These are phyloP conservation scores for Coelinius sp. DNA, from an alignment of 2,888 invertebrate genomes.

Conservation along the genomic window DNA sequence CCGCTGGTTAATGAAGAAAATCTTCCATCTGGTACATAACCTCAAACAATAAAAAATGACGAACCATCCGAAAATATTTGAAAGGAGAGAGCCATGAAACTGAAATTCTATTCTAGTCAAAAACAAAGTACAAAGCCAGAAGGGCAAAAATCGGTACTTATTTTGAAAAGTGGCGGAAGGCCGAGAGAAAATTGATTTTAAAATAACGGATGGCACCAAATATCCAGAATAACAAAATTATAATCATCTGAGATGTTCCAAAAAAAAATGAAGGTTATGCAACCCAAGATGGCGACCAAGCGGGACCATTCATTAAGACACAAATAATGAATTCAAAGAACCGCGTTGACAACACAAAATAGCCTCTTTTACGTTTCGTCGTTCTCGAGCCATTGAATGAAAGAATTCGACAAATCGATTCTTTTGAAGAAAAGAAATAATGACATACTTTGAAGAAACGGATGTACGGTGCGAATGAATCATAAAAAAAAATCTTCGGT, in stretches of 20 bases:
- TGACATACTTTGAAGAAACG: slow-evolving; percentile 67
- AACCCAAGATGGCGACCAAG: slow-evolving; percentile 46
- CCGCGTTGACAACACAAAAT: slow-evolving; percentile 67
- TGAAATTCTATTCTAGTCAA: slow-evolving; percentile 70
- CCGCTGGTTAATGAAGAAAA: slow-evolving; percentile 50
- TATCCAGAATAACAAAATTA: slow-evolving; percentile 23
- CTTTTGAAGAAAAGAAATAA: slow-evolving; percentile 52
- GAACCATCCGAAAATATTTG: neutral
- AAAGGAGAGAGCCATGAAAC: slow-evolving; percentile 32
- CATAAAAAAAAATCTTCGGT: slow-evolving; percentile 59
- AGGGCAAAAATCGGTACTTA: slow-evolving; percentile 67
- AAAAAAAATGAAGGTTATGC: slow-evolving; percentile 35
- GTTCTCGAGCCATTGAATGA: slow-evolving; percentile 44
- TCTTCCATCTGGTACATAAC: neutral
- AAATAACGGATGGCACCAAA: slow-evolving; percentile 43
- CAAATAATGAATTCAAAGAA: slow-evolving; percentile 54
- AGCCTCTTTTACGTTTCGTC: slow-evolving; percentile 70
- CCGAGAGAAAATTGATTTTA: slow-evolving; percentile 41
- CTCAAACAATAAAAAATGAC: slow-evolving; percentile 24
- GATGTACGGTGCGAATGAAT: slow-evolving; percentile 71
- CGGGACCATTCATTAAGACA: slow-evolving; percentile 57
- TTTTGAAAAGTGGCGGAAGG: slow-evolving; percentile 45
- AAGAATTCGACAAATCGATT: slow-evolving; percentile 53
- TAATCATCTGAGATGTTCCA: neutral
- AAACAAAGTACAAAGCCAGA: slow-evolving; percentile 66